phyloP scores from a whole-genome alignment of 1,140 invertebrate genomes.

The Drosophila nannoptera region DNA sequence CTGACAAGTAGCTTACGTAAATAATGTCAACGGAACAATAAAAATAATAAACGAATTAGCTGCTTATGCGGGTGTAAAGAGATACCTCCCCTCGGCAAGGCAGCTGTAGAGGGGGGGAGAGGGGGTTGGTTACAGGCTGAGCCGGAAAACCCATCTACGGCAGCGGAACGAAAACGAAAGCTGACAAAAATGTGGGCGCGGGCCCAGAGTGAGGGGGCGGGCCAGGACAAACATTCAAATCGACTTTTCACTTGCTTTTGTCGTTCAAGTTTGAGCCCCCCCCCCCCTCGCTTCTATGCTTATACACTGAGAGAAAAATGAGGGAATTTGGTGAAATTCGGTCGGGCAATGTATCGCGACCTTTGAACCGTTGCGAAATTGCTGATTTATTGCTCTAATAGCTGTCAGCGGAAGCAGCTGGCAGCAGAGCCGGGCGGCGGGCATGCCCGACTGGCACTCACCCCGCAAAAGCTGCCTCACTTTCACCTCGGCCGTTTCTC shows the following conservation, averaged over 20 bases:
- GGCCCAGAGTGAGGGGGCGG: constrained; percentile 40
- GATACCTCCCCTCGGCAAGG: neutral
- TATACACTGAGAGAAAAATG: constrained; percentile 5
- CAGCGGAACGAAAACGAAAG: constrained; percentile 21
- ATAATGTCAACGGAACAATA: constrained; percentile 77
- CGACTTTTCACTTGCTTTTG: constrained; percentile 57
- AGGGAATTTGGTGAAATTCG: too few relatives aligned
- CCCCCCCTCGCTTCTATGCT: constrained; percentile 3
- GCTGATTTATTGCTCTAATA: too few relatives aligned
- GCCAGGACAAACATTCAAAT: constrained; percentile 69
- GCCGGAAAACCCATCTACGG: constrained; percentile 8
- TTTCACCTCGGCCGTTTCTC: neutral
- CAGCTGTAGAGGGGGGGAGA: neutral
- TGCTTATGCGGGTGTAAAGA: constrained; percentile 55
- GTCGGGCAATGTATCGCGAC: too few relatives aligned
- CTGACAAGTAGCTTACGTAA: constrained; percentile 77
- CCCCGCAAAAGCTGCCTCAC: too few relatives aligned
- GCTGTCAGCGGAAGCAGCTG: too few relatives aligned
- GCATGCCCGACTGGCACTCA: too few relatives aligned
- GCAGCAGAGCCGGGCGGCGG: too few relatives aligned
- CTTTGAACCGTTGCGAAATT: too few relatives aligned
- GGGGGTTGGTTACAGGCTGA: neutral
- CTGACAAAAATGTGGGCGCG: constrained; percentile 18
- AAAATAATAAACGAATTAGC: constrained; percentile 78
- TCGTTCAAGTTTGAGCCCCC: constrained; percentile 31